phyloP scores from a whole-genome alignment of 2,113 vertebrate species.

The Elachura formosa region DNA sequence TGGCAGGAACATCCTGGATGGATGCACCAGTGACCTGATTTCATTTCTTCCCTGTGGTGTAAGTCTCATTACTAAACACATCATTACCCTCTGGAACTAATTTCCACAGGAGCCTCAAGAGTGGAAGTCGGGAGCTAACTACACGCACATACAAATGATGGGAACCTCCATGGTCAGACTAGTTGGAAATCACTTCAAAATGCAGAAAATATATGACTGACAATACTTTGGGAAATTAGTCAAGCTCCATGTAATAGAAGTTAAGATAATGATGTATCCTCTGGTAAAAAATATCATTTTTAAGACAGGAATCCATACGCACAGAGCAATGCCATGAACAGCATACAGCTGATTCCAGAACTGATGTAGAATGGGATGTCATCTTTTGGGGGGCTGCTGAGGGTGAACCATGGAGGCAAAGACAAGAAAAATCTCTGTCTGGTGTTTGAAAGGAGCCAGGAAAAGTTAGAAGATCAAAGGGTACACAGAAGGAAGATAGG shows the following conservation, averaged over 20 bases:
- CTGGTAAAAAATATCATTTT: background rate
- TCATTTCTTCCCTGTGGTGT: background rate
- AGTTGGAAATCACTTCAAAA: background rate
- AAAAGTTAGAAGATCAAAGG: background rate
- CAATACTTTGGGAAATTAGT: background rate
- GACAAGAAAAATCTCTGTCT: background rate
- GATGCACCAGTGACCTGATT: background rate
- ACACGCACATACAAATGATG: background rate
- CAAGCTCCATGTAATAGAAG: background rate
- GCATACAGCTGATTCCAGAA: background rate
- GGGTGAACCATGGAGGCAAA: background rate
- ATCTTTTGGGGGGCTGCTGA: background rate
- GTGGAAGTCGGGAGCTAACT: background rate
- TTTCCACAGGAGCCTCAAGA: background rate
- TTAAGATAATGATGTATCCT: background rate
- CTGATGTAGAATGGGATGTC: background rate
- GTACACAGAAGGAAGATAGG: background rate
- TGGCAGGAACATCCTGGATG: background rate
- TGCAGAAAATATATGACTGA: background rate
- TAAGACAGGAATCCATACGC: background rate
- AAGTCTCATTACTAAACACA: background rate
- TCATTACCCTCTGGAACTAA: background rate
- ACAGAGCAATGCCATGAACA: background rate
- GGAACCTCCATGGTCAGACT: background rate
- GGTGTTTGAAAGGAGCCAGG: background rate